Conservation (phyloP, 2,888 invertebrate genomes). For the Drosophila ustulata region DNA sequence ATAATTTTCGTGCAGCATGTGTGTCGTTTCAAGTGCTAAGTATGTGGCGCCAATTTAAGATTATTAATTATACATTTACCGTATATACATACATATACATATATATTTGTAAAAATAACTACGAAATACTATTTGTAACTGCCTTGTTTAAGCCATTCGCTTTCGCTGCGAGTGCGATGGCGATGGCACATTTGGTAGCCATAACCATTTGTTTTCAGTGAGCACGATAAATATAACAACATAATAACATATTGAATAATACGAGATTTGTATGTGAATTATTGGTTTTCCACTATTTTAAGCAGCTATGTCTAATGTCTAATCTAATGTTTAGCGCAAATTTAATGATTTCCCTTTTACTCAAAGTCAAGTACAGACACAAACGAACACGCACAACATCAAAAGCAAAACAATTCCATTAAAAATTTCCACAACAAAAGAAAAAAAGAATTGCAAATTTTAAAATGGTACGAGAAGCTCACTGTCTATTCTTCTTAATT, state of each 20-base stretch:
- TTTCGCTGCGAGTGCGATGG: too few relatives aligned
- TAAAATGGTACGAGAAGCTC: conserved; percentile 39
- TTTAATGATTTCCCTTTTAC: conserved; percentile 23
- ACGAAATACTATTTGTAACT: conserved; percentile 73
- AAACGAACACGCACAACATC: conserved; percentile 50
- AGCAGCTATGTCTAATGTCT: conserved; percentile 13
- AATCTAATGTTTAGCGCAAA: conserved; percentile 7
- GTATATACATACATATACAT: conserved; percentile 27
- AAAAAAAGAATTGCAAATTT: conserved; percentile 38
- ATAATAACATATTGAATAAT: conserved; percentile 30
- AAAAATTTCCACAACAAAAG: conserved; percentile 58
- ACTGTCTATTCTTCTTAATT: conserved; percentile 50
- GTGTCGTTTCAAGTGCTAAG: conserved; percentile 73
- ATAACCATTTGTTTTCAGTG: conserved; percentile 65
- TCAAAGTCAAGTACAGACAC: conserved; percentile 17
- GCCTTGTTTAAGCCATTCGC: conserved; percentile 70
- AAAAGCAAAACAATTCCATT: conserved; percentile 63
- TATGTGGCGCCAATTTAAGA: conserved; percentile 66
- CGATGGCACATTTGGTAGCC: conserved; percentile 40
- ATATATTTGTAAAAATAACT: conserved; percentile 32
- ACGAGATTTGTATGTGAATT: conserved; percentile 41
- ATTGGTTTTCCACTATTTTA: conserved; percentile 19
- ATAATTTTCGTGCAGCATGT: conserved; percentile 66
- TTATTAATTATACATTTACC: conserved; percentile 57
- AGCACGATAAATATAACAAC: conserved; percentile 43